These are phyloP conservation scores for Casuarius casuarius DNA, from an alignment of 2,113 vertebrate genomes.

Conservation along the genomic window DNA sequence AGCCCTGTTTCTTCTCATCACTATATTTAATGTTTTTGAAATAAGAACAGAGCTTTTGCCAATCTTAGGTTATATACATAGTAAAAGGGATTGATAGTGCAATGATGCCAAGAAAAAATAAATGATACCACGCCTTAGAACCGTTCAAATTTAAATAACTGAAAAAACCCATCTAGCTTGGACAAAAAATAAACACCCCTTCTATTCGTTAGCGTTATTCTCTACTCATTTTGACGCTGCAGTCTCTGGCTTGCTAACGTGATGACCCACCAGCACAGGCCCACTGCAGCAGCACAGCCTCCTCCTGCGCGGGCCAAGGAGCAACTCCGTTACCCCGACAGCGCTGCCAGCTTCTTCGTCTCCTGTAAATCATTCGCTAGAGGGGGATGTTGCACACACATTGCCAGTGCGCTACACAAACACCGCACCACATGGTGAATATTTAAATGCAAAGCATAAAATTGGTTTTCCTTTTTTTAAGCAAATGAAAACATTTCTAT, in stretches of 20 bases:
- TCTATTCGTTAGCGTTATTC: not conserved
- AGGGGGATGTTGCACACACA: not conserved
- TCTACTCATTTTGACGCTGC: not conserved
- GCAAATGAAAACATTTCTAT: slow-evolving; percentile 31
- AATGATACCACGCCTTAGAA: rapidly evolving
- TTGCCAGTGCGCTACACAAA: not conserved
- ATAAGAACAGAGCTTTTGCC: not conserved
- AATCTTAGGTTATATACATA: not conserved
- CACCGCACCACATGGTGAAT: rapidly evolving
- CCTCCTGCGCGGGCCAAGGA: not conserved
- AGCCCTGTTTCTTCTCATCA: not conserved
- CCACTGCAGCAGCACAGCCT: not conserved
- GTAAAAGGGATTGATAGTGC: not conserved
- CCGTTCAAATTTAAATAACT: not conserved
- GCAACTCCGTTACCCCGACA: not conserved
- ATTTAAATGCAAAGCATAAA: not conserved
- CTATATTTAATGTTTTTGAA: not conserved
- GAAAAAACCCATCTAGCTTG: not conserved
- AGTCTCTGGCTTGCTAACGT: not conserved
- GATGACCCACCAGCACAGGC: not conserved
- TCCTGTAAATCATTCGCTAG: not conserved
- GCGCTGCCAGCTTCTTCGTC: not conserved
- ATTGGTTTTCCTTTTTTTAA: not conserved
- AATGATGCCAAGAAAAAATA: not conserved
- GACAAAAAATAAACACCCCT: not conserved